Evolutionary conservation across 2,797 vertebrate genomes (phyloP).

Genomic region (Lemur catta): DNA sequence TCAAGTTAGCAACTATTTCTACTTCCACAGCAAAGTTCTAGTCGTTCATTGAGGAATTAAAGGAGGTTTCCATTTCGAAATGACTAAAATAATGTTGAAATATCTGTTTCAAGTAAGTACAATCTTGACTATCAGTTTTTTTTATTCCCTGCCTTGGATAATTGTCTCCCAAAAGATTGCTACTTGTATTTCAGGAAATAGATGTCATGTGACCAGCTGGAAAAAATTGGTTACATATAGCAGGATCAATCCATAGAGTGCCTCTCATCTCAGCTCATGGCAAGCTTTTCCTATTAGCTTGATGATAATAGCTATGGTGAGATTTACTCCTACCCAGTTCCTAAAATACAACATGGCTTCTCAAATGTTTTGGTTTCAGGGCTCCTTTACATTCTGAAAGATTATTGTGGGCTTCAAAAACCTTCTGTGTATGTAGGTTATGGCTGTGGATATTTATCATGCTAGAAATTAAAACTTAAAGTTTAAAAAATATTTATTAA

Average conservation of each 20-base stretch:
- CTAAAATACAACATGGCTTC: background rate
- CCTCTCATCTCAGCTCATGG: background rate
- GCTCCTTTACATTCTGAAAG: background rate
- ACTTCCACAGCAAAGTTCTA: background rate
- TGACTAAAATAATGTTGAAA: background rate
- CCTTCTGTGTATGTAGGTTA: background rate
- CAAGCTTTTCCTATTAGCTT: background rate
- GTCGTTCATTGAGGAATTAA: background rate
- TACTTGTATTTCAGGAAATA: background rate
- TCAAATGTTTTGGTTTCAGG: background rate
- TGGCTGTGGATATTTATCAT: background rate
- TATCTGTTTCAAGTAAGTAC: background rate
- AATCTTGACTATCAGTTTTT: background rate
- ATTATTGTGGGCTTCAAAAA: slow-evolving; percentile 28
- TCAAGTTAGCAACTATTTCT: background rate
- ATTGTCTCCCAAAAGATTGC: background rate
- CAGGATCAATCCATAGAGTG: background rate
- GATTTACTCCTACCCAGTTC: background rate
- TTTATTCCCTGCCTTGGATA: background rate
- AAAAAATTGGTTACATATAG: background rate
- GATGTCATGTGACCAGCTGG: background rate
- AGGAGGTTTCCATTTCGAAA: background rate
- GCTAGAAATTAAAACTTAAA: background rate
- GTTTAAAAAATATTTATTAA: background rate
- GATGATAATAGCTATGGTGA: background rate